Percentiles rank a stretch among this genome's conserved stretches.
These are phyloP conservation scores for Criorhina ranunculi DNA, from an alignment of 2,888 invertebrate species.

Conservation along the genomic window DNA sequence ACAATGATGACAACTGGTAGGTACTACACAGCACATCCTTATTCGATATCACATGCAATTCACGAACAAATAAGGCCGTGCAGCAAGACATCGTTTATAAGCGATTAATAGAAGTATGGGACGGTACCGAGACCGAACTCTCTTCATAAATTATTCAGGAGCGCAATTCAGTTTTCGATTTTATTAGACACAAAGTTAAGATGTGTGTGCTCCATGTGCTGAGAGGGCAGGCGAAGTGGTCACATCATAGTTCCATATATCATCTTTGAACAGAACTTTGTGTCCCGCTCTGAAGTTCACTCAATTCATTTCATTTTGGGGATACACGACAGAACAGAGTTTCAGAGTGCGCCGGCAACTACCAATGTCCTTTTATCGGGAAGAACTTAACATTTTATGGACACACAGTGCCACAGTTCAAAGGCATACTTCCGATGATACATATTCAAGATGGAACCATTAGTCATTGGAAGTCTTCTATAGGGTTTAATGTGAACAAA, in stretches of 20 bases:
- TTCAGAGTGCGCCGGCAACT: conserved; percentile 27
- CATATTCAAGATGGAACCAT: conserved; percentile 75
- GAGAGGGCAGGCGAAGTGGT: conserved; percentile 36
- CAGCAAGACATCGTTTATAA: conserved; percentile 58
- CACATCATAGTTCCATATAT: conserved; percentile 69
- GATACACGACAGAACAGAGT: conserved; percentile 51
- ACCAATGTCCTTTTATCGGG: conserved; percentile 66
- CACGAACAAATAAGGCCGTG: conserved; percentile 75
- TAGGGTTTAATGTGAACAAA: conserved; percentile 67
- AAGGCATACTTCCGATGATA: conserved; percentile 76
- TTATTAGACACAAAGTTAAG: conserved; percentile 70
- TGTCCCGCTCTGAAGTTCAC: conserved; percentile 67
- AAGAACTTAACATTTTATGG: conserved; percentile 62
- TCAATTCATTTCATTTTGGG: conserved; percentile 74
- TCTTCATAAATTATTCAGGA: conserved; percentile 76
- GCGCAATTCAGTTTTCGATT: conserved; percentile 76
- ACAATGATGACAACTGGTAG: background rate
- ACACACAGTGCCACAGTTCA: conserved; percentile 65
- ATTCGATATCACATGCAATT: conserved; percentile 69
- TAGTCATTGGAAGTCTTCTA: conserved; percentile 65
- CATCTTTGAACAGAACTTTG: conserved; percentile 66
- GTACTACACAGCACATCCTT: conserved; percentile 65
- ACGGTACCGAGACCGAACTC: conserved; percentile 25
- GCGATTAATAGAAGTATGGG: conserved; percentile 59
- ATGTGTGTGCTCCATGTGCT: conserved; percentile 37